Evolutionary conservation across 2,888 invertebrate species (phyloP), one percentile per base, ranked within the genome.

Genomic region (Limenitis arthemis): DNA sequence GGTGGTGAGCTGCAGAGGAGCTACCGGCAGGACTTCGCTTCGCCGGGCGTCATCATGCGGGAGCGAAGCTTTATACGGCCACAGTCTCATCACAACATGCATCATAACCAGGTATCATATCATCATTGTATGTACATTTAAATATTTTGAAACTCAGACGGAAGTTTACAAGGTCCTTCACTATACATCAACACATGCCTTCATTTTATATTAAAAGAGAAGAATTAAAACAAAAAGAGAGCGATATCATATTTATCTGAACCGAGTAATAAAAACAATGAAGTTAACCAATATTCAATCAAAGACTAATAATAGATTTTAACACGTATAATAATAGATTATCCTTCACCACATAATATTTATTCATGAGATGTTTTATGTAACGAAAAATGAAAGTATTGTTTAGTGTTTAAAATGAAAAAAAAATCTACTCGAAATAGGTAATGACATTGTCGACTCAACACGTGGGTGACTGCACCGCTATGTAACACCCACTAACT

Each of bases 1-100:
- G 75, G 80, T 39, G 78, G 73, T 61, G 85, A 85, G 66, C 69
- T 87, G 69, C 87, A 86, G 70, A 72, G 87, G 61, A 86, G 86
- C 69, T 87, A 81, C 70, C 78, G 86, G 66, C 85, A 84, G 68
- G 88, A 89, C 67, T 89, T 89, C 67, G 81, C 86, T 47, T 71
- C 88, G 36, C 84, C 86, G 41, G 80, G 85, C 53, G 88, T 91
- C 62, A 89, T 90, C 68, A 89, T 90, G 73, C 79, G 92, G 61
- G 92, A 92, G 74, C 85, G 92, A 61, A 92, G 92, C 74, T 92
- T 92, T 75, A 87, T 92, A 49, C 88, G 91, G 55, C 87, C 89
- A 41, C 91, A 88, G 66, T 86, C 85, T 4, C 87, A 89, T 69
- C 86, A 89, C 70, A 88, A 83, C 59, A 79, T 86, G 76, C 87